phyloP scores from a whole-genome alignment of 2,797 vertebrate species.

The Diceros bicornis region DNA sequence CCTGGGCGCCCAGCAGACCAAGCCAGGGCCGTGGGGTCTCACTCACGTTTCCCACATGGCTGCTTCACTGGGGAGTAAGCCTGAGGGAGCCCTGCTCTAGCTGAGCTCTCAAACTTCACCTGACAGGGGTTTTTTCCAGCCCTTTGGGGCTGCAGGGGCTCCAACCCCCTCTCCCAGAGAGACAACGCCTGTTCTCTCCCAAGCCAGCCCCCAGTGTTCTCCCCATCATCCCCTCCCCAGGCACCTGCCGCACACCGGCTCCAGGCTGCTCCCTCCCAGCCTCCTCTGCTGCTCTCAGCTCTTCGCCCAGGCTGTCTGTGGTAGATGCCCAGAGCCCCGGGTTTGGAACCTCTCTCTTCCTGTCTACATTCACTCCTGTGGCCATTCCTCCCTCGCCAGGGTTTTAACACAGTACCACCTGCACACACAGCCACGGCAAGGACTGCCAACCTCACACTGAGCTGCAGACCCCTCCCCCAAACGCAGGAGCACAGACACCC shows the following conservation, averaged over 20 bases:
- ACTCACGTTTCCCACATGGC: too few relatives aligned
- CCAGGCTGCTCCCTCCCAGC: not conserved
- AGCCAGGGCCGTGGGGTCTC: not conserved
- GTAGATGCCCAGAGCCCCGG: not conserved
- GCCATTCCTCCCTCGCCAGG: fast-evolving
- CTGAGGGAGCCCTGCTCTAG: not conserved
- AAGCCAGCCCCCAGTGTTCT: not conserved
- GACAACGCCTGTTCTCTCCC: fast-evolving
- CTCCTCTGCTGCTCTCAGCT: not conserved
- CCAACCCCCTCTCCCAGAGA: not conserved
- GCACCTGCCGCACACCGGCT: too few relatives aligned
- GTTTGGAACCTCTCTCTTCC: not conserved
- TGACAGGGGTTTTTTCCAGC: not conserved
- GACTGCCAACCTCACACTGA: too few relatives aligned
- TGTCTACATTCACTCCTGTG: too few relatives aligned
- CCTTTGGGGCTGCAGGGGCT: too few relatives aligned
- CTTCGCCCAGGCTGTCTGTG: not conserved
- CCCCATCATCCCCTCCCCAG: not conserved
- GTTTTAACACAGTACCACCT: not conserved
- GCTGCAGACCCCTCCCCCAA: not conserved
- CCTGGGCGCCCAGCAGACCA: not conserved
- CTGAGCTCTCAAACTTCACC: not conserved
- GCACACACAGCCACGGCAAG: not conserved
- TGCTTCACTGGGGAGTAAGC: not conserved
- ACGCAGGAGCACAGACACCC: not conserved